These are phyloP conservation scores for Ceriagrion tenellum DNA, from an alignment of 2,888 invertebrate genomes.

Conservation along the genomic window DNA sequence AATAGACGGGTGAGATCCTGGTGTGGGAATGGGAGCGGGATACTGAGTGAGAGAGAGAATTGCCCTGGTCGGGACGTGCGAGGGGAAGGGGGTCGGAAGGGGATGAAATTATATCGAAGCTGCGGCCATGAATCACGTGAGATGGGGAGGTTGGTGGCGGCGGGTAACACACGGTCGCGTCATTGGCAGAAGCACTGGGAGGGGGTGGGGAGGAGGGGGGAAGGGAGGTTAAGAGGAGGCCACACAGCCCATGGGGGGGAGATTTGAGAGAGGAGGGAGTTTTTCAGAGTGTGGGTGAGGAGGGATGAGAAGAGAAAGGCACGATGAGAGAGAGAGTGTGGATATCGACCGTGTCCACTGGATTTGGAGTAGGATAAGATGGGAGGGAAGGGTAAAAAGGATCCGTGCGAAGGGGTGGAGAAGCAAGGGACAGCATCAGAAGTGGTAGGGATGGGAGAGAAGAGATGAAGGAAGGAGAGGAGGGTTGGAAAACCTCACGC, in stretches of 20 bases:
- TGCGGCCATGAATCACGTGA: not conserved
- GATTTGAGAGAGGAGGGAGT: not conserved
- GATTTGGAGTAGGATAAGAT: not conserved
- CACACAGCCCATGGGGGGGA: no score
- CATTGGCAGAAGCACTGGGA: not conserved
- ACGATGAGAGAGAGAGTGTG: not conserved
- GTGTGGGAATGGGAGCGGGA: not conserved
- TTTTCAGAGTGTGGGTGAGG: not conserved
- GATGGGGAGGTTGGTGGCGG: not conserved
- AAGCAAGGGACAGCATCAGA: not conserved
- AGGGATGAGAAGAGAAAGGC: not conserved
- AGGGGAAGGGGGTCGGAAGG: not conserved
- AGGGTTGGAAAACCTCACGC: not conserved
- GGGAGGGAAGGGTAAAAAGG: not conserved
- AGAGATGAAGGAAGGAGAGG: no score
- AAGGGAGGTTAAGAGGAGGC: not conserved
- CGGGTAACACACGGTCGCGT: slow-evolving; percentile 5
- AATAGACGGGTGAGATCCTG: not conserved
- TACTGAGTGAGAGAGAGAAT: not conserved
- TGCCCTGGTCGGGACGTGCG: not conserved
- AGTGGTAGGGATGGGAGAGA: not conserved
- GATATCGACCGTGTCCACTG: not conserved
- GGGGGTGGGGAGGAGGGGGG: not conserved
- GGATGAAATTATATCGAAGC: slow-evolving; percentile 18
- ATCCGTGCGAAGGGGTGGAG: not conserved